Evolutionary conservation across 1,140 invertebrate species (phyloP).

Genomic region (Patella vulgata): DNA sequence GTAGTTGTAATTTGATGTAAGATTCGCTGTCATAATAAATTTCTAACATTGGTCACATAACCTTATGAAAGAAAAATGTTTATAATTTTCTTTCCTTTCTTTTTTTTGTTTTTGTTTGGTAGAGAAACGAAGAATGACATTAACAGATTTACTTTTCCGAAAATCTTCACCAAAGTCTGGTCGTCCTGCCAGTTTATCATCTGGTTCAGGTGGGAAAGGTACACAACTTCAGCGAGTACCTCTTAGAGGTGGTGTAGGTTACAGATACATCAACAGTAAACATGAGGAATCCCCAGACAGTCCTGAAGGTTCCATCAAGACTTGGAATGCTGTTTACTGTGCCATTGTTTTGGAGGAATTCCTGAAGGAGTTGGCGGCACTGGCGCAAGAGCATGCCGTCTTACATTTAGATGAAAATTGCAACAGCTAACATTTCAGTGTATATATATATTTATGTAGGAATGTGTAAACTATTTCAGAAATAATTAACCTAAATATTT

Average conservation of each 20-base stretch:
- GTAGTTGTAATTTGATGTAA: too few species aligned
- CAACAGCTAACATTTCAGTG: conserved; percentile 9
- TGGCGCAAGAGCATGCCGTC: conserved; percentile 85
- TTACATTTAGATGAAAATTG: conserved; percentile 40
- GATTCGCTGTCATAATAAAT: too few species aligned
- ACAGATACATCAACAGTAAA: conserved; percentile 47
- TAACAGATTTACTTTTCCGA: conserved; percentile 61
- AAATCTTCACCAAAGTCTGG: conserved; percentile 35
- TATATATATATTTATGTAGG: too few species aligned
- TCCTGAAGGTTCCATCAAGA: conserved; percentile 61
- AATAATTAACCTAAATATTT: too few species aligned
- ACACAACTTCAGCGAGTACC: conserved; percentile 37
- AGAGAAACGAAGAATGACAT: conserved; percentile 57
- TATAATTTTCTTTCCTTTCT: too few species aligned
- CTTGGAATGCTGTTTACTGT: conserved; percentile 77
- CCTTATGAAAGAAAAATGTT: too few species aligned
- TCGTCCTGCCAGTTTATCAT: conserved; percentile 14
- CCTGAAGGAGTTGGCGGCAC: conserved; percentile 90
- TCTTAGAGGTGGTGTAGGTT: conserved; percentile 39
- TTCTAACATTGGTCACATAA: too few species aligned
- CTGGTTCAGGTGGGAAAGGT: conserved; percentile 17
- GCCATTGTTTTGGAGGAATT: conserved; percentile 93
- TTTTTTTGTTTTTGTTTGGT: too few species aligned
- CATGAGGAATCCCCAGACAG: conserved; percentile 36
- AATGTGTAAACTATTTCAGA: too few species aligned